phyloP scores from a whole-genome alignment of 2,888 invertebrate genomes.

The Dolichomitus sp. region DNA sequence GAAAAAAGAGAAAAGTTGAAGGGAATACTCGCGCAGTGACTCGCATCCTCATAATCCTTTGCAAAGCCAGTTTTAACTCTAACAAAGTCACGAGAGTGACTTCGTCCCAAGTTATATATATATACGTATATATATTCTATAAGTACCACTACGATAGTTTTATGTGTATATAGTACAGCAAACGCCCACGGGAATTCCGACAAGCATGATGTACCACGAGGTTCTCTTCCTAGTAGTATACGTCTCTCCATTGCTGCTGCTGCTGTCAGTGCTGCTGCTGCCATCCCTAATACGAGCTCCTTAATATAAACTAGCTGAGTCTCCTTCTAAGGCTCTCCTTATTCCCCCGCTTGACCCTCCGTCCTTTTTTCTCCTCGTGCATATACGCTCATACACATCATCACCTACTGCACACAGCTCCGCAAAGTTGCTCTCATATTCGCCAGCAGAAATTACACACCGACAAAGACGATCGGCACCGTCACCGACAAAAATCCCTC shows the following conservation, averaged over 20 bases:
- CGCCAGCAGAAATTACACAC: slow-evolving; percentile 28
- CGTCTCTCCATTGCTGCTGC: slow-evolving; percentile 28
- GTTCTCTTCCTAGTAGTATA: slow-evolving; percentile 50
- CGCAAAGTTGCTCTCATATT: not conserved
- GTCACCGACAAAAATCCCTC: slow-evolving; percentile 45
- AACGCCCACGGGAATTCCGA: slow-evolving; percentile 66
- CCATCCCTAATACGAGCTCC: slow-evolving; percentile 54
- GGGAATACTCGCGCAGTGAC: slow-evolving; percentile 51
- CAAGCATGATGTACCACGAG: slow-evolving; percentile 58
- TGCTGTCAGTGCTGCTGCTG: slow-evolving; percentile 16
- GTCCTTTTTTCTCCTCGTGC: slow-evolving; percentile 38
- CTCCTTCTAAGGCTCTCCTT: slow-evolving; percentile 32
- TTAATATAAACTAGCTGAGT: slow-evolving; percentile 43
- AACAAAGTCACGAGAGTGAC: slow-evolving; percentile 56
- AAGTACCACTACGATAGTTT: slow-evolving; percentile 1
- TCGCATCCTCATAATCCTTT: slow-evolving; percentile 62
- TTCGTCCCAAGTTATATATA: slow-evolving; percentile 6
- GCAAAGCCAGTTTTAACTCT: slow-evolving; percentile 55
- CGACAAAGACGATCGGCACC: slow-evolving; percentile 38
- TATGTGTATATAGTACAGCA: slow-evolving; percentile 21
- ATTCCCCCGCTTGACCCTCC: slow-evolving; percentile 33
- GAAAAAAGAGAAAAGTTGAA: slow-evolving; percentile 58
- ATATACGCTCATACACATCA: slow-evolving; percentile 25
- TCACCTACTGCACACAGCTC: not conserved
- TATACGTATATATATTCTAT: slow-evolving; percentile 13